Evolutionary conservation across 1,140 invertebrate species (phyloP).

Genomic region (Meteorus sp.): DNA sequence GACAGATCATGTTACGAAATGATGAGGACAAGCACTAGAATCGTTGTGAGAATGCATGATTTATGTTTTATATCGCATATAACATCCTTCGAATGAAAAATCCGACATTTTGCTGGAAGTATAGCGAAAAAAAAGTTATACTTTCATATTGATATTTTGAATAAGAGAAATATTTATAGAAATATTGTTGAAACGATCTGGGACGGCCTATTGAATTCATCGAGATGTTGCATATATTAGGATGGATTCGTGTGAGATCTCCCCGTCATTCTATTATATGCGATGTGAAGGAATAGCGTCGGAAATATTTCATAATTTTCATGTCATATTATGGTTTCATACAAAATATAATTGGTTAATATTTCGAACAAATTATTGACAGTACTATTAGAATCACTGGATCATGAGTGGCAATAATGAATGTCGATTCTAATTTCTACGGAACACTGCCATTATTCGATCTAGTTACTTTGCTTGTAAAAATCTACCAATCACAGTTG

Average conservation of each 20-base stretch:
- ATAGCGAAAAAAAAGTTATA: too few species aligned
- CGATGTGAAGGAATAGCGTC: too few species aligned
- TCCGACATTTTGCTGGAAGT: too few species aligned
- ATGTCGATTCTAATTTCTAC: conserved; percentile 47
- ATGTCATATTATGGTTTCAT: too few species aligned
- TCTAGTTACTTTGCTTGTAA: conserved; percentile 45
- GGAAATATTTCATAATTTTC: too few species aligned
- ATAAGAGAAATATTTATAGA: not conserved
- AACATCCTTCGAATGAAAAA: conserved; percentile 2
- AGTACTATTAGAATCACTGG: conserved; percentile 22
- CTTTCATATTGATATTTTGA: too few species aligned
- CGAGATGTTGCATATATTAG: not conserved
- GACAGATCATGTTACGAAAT: conserved; percentile 24
- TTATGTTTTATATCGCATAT: conserved; percentile 6
- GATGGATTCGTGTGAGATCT: too few species aligned
- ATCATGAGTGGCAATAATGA: conserved; percentile 48
- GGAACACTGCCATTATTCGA: conserved; percentile 55
- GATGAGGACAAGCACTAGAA: conserved; percentile 31
- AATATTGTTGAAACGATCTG: conserved; percentile 1
- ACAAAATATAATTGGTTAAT: too few species aligned
- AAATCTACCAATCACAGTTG: not conserved
- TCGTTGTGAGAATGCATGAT: too few species aligned
- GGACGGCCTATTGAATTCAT: conserved; percentile 8
- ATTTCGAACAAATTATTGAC: too few species aligned
- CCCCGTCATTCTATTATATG: too few species aligned